These are phyloP conservation scores for Dreissena rostriformis DNA, from an alignment of 1,140 invertebrate species.

Conservation along the genomic window DNA sequence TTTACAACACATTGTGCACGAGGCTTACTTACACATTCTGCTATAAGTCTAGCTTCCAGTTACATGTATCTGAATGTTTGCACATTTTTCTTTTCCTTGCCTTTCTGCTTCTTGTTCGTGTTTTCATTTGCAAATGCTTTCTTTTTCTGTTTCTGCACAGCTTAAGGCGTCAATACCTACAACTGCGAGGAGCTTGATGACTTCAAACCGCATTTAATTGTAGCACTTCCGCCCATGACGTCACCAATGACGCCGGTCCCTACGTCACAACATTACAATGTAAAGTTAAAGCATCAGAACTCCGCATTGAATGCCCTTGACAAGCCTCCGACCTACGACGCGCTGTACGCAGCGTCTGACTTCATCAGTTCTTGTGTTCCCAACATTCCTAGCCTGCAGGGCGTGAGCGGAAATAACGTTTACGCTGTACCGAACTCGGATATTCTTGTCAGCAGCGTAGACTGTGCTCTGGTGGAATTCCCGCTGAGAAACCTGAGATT, in stretches of 20 bases:
- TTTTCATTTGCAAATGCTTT: conserved; percentile 49
- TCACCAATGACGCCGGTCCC: conserved; percentile 54
- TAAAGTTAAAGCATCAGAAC: conserved; percentile 38
- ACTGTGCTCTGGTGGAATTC: conserved; percentile 86
- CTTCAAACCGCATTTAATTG: conserved; percentile 59
- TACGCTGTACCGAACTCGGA: conserved; percentile 82
- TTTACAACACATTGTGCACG: no score
- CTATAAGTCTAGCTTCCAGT: no score
- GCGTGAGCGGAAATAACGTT: conserved; percentile 82
- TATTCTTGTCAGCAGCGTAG: conserved; percentile 76
- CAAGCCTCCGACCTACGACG: conserved; percentile 85
- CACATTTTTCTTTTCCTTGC: no score
- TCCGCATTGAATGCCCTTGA: conserved; percentile 55
- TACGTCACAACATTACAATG: conserved; percentile 51
- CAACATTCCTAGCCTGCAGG: conserved; percentile 80
- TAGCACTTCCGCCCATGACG: conserved; percentile 55
- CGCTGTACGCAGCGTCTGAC: conserved; percentile 88
- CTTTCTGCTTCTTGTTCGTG: background rate
- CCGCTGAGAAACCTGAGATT: conserved; percentile 88
- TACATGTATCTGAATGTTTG: no score
- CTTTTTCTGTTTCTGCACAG: conserved; percentile 57
- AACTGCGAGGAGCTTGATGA: conserved; percentile 57
- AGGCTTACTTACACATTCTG: no score
- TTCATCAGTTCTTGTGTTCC: conserved; percentile 79
- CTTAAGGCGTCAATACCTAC: conserved; percentile 48